Evolutionary conservation across 2,888 invertebrate genomes (phyloP).

Genomic region (Trichogramma evanescens): DNA sequence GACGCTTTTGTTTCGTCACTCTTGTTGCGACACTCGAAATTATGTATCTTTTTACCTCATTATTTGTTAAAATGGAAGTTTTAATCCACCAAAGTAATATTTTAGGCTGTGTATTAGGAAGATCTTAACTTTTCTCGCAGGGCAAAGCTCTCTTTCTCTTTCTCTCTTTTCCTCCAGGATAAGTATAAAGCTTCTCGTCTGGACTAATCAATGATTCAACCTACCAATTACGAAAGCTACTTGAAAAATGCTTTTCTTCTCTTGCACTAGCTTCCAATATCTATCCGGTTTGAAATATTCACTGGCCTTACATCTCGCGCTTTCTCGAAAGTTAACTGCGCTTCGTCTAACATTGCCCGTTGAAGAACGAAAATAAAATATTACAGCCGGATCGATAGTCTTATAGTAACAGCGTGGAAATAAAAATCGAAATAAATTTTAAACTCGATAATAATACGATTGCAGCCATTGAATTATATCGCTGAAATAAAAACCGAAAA

Average conservation of each 20-base stretch:
- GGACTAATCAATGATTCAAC: conserved; percentile 44
- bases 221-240: conserved; percentile 41
- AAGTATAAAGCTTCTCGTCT: conserved; percentile 23
- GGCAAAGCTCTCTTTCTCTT: neutral
- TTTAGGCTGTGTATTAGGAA: conserved; percentile 35
- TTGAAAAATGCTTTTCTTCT: conserved; percentile 33
- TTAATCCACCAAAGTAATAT: conserved; percentile 40
- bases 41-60: conserved; percentile 15
- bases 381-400: conserved; percentile 1
- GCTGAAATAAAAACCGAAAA: too few species aligned
- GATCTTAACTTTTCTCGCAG: conserved; percentile 2
- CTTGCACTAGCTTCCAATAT: conserved; percentile 9
- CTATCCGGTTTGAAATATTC: conserved; percentile 26
- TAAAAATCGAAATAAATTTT: too few species aligned
- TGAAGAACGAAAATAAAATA: conserved; percentile 2
- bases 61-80: conserved; percentile 32
- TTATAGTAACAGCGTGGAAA: too few species aligned
- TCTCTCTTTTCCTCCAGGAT: neutral
- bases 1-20: too few species aligned
- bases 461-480: too few species aligned
- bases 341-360: too few species aligned
- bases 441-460: too few species aligned
- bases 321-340: neutral
- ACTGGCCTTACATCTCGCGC: conserved; percentile 6
- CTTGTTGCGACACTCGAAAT: too few species aligned